phyloP scores from a whole-genome alignment of 2,797 vertebrate genomes.

The Cyclura pinguis region DNA sequence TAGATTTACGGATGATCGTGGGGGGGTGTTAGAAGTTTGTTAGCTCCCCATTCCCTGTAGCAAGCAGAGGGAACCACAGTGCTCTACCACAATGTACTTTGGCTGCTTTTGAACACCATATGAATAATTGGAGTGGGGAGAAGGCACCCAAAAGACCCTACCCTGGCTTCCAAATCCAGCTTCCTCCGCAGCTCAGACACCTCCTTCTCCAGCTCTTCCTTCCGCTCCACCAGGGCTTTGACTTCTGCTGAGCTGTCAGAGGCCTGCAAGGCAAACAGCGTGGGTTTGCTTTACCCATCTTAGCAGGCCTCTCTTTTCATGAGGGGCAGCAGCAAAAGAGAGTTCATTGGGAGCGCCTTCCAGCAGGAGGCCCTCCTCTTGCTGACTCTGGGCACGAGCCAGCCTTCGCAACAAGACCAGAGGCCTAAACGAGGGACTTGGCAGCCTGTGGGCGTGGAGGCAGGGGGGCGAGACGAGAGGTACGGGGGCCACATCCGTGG shows the following conservation, averaged over 20 bases:
- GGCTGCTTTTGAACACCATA: no score
- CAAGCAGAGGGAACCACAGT: background rate
- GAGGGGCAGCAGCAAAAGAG: background rate
- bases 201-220: conserved; percentile 87
- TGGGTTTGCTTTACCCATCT: background rate
- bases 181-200: conserved; percentile 85
- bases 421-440: background rate
- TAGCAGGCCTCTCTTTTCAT: background rate
- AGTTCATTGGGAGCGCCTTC: background rate
- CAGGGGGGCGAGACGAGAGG: no score
- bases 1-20: no score
- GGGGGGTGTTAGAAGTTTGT: background rate
- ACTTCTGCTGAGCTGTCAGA: conserved; percentile 84
- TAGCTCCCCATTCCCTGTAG: background rate
- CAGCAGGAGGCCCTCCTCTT: background rate
- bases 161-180: conserved; percentile 87
- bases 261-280: conserved; percentile 77
- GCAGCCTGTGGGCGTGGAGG: background rate
- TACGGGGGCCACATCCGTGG: no score
- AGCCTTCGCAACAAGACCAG: background rate
- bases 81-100: accelerated
- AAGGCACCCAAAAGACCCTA: conserved; percentile 64
- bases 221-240: conserved; percentile 89
- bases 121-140: background rate
- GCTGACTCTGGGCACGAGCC: background rate